Base-by-base conservation (phyloP, 2,797 vertebrate genomes). In the Sebastes iracundus region DNA sequence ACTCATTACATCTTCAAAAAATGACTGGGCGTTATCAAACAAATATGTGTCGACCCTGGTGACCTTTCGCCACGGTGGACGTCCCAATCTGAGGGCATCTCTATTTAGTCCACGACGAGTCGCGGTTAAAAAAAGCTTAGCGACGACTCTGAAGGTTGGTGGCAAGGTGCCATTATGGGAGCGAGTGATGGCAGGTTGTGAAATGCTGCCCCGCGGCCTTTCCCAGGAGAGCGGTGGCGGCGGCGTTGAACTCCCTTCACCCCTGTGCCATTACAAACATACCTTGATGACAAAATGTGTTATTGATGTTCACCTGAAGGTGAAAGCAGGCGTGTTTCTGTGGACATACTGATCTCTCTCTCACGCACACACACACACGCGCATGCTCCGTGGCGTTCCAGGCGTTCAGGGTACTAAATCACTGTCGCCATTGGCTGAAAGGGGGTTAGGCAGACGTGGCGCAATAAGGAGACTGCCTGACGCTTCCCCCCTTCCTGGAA, bases 221-320 rank as follows among this genome's bases (percentile, higher is more conserved):
- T 89, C 90, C 90, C 88, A 82, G 75, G 85, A 88, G 88, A 88
- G 76, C 46, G n/a, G 66, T 55, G 12, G 82, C 69, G 25, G 84
- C 49, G 4, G 27, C 1, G 65, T n/a, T 93, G 90, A 93, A 94
- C 91, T 89, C 77, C 32, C 62, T 79, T 92, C 87, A 90, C 87
- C 91, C 62, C 81, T 75, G 23, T 74, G 87, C 89, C 86, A 92
- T 88, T 84, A 87, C 88, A 91, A 93, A 92, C 93, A 94, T 92
- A 92, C 91, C 92, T 91, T 32, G 67, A 89, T 91, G 93, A 93
- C 94, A 93, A 90, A 88, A 88, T 61, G 80, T 69, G 84, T 93
- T 92, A 94, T 93, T 93, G 90, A 93, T 92, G 92, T 90, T 86
- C 88, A 91, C 89, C 92, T 91, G 91, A 91, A 90, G 91, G 93